Evolutionary conservation across 2,888 invertebrate species (phyloP).

Genomic region (Drosophila fulvimacula): DNA sequence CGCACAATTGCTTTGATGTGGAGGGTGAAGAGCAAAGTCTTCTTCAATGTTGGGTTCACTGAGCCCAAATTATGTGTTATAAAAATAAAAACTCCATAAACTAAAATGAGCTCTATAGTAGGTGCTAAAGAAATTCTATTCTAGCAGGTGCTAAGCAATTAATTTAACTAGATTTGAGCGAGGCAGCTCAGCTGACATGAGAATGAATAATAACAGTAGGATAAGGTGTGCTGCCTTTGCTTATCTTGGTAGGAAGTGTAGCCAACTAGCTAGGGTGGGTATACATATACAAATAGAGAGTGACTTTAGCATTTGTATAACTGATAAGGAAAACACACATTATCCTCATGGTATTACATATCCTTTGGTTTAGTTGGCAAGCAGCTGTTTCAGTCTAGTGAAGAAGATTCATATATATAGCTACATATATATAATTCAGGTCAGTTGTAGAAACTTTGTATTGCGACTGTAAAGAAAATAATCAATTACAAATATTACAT

Average conservation of each 20-base stretch:
- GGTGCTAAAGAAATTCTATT: not conserved
- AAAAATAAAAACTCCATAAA: slow-evolving; percentile 7
- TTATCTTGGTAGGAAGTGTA: not conserved
- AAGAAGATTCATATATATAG: too few relatives aligned
- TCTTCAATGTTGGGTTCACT: slow-evolving; percentile 12
- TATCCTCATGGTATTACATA: not conserved
- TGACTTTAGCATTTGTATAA: not conserved
- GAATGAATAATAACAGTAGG: not conserved
- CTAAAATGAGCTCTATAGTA: not conserved
- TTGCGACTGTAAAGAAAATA: not conserved
- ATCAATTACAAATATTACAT: not conserved
- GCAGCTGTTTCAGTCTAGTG: not conserved
- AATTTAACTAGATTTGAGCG: slow-evolving; percentile 5
- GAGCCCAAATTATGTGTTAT: slow-evolving; percentile 17
- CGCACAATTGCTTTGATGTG: slow-evolving; percentile 48
- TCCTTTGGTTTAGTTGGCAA: not conserved
- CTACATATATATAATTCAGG: too few relatives aligned
- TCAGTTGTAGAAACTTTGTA: not conserved
- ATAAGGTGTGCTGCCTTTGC: not conserved
- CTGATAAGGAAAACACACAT: not conserved
- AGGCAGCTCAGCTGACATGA: not conserved
- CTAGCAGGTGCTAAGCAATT: slow-evolving; percentile 6
- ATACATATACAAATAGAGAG: not conserved
- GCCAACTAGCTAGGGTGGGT: not conserved
- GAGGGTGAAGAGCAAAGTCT: slow-evolving; percentile 3